Percentiles rank a stretch among this genome's conserved stretches.
Conservation (phyloP, 2,113 vertebrate species). For the Prunella himalayana region DNA sequence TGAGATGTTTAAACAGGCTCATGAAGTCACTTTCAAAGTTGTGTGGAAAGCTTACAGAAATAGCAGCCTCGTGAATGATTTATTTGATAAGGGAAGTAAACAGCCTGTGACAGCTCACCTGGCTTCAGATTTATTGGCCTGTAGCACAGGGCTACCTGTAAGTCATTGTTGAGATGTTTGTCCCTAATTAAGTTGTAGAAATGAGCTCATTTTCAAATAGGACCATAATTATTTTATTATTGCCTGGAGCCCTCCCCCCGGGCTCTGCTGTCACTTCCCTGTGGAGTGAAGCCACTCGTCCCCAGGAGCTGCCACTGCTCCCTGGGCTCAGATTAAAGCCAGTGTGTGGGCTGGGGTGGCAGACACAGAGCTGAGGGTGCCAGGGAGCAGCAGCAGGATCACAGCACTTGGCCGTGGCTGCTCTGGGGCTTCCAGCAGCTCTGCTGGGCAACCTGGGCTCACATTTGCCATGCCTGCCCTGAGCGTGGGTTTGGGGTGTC, state of each 20-base stretch:
- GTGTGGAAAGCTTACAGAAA: not conserved
- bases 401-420: accelerated
- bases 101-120: not conserved
- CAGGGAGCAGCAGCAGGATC: not conserved
- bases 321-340: accelerated
- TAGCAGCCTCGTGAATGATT: not conserved
- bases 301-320: not conserved
- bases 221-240: not conserved
- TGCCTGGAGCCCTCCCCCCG: not conserved
- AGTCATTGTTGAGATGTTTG: not conserved
- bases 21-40: not conserved
- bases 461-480: accelerated
- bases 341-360: accelerated
- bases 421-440: not conserved
- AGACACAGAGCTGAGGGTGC: accelerated
- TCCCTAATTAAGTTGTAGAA: not conserved
- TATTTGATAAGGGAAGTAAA: not conserved
- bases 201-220: not conserved
- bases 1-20: not conserved
- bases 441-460: accelerated
- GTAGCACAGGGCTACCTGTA: not conserved
- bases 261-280: not conserved
- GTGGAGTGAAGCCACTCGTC: not conserved
- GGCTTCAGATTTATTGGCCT: not conserved
- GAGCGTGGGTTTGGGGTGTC: accelerated